Conservation (phyloP, 2,888 invertebrate species). For the Acronicta alni region DNA sequence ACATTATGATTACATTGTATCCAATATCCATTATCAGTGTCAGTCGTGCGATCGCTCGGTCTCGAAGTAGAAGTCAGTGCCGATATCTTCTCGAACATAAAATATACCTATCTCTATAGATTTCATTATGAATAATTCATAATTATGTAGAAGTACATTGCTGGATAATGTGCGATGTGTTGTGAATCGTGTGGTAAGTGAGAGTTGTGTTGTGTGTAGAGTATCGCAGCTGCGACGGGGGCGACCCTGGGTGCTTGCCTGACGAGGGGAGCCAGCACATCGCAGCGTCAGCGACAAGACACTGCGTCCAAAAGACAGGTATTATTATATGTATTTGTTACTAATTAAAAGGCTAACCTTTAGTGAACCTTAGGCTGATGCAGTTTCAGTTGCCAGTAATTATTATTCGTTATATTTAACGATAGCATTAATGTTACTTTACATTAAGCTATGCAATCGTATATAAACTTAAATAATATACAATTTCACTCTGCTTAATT, state of each 20-base stretch:
- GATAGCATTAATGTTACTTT: no score
- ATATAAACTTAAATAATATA: no score
- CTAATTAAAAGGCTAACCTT: conserved; percentile 19
- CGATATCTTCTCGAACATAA: conserved; percentile 53
- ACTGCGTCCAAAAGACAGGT: conserved; percentile 87
- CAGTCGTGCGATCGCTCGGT: conserved; percentile 52
- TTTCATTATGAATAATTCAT: conserved; percentile 56
- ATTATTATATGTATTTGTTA: conserved; percentile 17
- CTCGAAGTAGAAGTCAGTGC: conserved; percentile 61
- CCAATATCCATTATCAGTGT: conserved; percentile 51
- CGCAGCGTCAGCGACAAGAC: conserved; percentile 89
- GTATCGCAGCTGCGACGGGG: conserved; percentile 88
- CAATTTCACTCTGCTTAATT: no score
- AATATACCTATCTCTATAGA: conserved; percentile 46
- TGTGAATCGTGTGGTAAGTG: conserved; percentile 36
- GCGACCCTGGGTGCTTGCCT: conserved; percentile 89
- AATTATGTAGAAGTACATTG: conserved; percentile 36
- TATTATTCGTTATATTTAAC: background rate
- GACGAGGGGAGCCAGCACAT: conserved; percentile 88
- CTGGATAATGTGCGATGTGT: conserved; percentile 36
- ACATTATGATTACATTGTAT: conserved; percentile 42
- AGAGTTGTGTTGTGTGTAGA: conserved; percentile 68
- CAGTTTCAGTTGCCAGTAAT: conserved; percentile 1
- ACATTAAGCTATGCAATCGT: no score
- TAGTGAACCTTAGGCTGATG: conserved; percentile 17